phyloP scores from a whole-genome alignment of 23 tunicate genomes.

The Clavelina lepadiformis region DNA sequence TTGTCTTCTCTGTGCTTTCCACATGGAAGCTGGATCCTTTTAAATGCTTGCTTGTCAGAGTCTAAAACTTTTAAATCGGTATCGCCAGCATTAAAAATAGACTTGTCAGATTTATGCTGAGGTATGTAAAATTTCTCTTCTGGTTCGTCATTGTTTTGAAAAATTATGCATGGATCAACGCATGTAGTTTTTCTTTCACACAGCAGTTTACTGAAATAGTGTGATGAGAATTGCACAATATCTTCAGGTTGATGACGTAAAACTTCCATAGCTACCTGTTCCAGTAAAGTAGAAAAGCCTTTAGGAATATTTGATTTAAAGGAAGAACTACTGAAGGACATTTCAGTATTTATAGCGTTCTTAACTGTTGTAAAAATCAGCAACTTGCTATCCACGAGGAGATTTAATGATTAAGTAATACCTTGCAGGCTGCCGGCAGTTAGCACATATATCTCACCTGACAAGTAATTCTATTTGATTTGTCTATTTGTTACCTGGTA shows the following conservation, averaged over 20 bases:
- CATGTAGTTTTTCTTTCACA: constrained; percentile 16
- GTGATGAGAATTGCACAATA: constrained; percentile 32
- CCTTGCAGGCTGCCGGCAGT: too few relatives aligned
- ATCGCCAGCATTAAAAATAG: background rate
- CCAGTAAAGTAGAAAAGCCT: constrained; percentile 32
- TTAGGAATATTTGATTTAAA: constrained; percentile 10
- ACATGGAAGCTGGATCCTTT: too few relatives aligned
- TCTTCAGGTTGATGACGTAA: constrained; percentile 37
- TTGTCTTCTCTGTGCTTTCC: too few relatives aligned
- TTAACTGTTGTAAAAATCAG: background rate
- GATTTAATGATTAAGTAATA: too few relatives aligned
- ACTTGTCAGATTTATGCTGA: background rate
- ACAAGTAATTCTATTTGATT: too few relatives aligned
- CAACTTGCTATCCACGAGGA: too few relatives aligned
- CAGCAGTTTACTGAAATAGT: constrained; percentile 27
- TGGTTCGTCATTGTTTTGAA: background rate
- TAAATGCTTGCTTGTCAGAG: constrained; percentile 1
- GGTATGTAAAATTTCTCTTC: background rate
- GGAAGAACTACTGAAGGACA: background rate
- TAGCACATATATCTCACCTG: too few relatives aligned
- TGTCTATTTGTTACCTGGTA: too few relatives aligned
- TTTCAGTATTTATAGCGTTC: background rate
- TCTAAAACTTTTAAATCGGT: background rate
- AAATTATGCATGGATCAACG: background rate
- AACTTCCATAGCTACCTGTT: constrained; percentile 26